A percentile compares a stretch with the other conserved stretches of the same genome.
Evolutionary conservation across 2,113 vertebrate species (phyloP).

Genomic region (Connochaetes taurinus): DNA sequence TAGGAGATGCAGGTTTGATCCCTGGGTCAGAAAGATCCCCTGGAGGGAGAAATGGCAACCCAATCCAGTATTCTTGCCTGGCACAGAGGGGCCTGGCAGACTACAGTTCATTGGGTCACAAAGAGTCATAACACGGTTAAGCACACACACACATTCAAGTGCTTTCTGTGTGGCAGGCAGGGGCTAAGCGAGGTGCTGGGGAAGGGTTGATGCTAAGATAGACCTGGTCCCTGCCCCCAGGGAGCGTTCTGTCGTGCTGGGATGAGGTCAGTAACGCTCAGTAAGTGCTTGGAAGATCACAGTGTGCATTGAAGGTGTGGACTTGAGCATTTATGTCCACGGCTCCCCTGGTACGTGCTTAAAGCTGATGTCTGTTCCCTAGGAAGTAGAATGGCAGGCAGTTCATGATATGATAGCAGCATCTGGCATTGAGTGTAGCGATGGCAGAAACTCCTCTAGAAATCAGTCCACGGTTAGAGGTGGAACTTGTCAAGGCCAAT

Average conservation of each 20-base stretch:
- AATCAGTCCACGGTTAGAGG: background rate
- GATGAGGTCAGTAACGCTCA: background rate
- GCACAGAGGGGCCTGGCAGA: background rate
- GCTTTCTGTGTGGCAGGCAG: background rate
- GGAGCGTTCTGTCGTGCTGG: background rate
- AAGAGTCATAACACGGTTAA: background rate
- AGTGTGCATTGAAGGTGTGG: background rate
- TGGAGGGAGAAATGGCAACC: background rate
- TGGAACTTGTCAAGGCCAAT: background rate
- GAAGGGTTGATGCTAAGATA: too few species aligned
- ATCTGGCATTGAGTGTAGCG: background rate
- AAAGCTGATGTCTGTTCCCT: background rate
- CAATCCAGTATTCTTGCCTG: background rate
- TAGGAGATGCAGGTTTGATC: background rate
- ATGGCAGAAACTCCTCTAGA: background rate
- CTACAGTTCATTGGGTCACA: background rate
- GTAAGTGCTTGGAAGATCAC: background rate
- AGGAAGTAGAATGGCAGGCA: background rate
- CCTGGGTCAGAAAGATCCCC: background rate
- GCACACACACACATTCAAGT: background rate
- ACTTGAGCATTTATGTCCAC: background rate
- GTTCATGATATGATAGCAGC: background rate
- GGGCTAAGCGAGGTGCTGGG: background rate
- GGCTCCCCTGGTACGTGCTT: background rate
- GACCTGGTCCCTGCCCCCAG: background rate